Base-by-base conservation (phyloP, 2,797 vertebrate species). In the Acanthurus tractus region DNA sequence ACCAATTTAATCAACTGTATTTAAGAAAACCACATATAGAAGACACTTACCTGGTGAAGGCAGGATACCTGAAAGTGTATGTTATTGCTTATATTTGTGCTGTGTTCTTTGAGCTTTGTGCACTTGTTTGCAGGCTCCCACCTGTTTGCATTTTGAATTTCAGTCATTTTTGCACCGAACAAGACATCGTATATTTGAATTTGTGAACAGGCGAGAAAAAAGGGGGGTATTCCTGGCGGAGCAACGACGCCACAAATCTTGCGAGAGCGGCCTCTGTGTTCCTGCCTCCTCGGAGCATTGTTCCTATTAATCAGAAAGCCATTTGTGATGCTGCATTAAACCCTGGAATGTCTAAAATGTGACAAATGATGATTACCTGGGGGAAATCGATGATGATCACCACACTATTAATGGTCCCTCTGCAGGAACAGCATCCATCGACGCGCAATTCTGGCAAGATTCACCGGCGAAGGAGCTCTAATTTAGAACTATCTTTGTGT, bases 271-370 rank as follows among this genome's bases (percentile, higher is more conserved):
- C 74, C 54, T 79, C 79, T 80, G 74, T 81, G 70, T 79, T 70
- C 56, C 64, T 80, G 79, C 85, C 81, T 86, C 63, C 79, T 85
- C 20, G 29, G 77, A 85, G 81, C 81, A 69, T 91, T 91, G 87
- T 90, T 91, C 78, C 82, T 84, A 91, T 93, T 94, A 82, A 93
- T 94, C 92, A 94, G 86, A 91, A 94, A 93, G 76, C 87, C 90
- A 91, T 95, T 94, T 88, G 88, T 90, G 82, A 89, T 79, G 82
- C 85, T 13, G 88, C 89, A 90, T 93, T 93, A 94, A 94, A 93
- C 86, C 84, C 85, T 74, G 17, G 59, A 63, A 89, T 82, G 74
- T 94, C 89, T 89, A 80, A 91, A 92, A 90, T 83, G 79, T 92
- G 86, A 93, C 79, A 85, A 93, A 93, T 87, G 84, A 92, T 91